Percentiles rank a stretch among this genome's conserved stretches.
phyloP scores from a whole-genome alignment of 2,797 vertebrate genomes.

The Pseudocheirus occidentalis region DNA sequence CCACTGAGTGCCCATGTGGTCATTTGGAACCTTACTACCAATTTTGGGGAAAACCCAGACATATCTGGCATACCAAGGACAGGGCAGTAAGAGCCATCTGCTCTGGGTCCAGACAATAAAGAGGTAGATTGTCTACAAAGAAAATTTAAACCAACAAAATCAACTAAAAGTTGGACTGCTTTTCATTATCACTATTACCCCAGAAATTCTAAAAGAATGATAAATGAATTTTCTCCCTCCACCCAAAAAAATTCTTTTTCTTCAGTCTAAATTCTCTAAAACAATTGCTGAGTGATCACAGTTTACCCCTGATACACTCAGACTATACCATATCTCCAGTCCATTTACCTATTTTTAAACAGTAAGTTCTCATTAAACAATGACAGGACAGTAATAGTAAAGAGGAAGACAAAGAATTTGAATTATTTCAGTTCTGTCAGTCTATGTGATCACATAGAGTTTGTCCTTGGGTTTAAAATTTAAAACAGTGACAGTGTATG shows the following conservation, averaged over 20 bases:
- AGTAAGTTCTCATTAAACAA: not conserved
- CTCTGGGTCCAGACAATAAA: not conserved
- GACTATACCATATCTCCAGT: not conserved
- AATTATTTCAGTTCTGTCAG: not conserved
- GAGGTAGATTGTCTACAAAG: not conserved
- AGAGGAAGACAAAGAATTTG: not conserved
- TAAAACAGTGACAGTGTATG: not conserved
- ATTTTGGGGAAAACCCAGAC: not conserved
- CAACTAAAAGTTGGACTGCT: not conserved
- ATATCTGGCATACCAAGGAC: not conserved
- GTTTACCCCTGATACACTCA: not conserved
- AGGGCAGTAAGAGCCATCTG: not conserved
- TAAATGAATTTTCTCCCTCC: not conserved
- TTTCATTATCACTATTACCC: not conserved
- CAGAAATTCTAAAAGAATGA: not conserved
- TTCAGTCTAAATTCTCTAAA: not conserved
- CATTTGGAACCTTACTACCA: not conserved
- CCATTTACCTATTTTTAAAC: not conserved
- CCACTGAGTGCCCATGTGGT: not conserved
- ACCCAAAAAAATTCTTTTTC: too few species aligned
- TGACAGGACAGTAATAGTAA: not conserved
- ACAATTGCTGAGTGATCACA: not conserved
- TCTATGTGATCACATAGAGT: not conserved
- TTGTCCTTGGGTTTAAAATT: not conserved
- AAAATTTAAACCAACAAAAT: not conserved